A percentile compares a stretch with the other conserved stretches of the same genome.
phyloP scores from a whole-genome alignment of 2,888 invertebrate species.

The Gastracanthus pulcherrimus region DNA sequence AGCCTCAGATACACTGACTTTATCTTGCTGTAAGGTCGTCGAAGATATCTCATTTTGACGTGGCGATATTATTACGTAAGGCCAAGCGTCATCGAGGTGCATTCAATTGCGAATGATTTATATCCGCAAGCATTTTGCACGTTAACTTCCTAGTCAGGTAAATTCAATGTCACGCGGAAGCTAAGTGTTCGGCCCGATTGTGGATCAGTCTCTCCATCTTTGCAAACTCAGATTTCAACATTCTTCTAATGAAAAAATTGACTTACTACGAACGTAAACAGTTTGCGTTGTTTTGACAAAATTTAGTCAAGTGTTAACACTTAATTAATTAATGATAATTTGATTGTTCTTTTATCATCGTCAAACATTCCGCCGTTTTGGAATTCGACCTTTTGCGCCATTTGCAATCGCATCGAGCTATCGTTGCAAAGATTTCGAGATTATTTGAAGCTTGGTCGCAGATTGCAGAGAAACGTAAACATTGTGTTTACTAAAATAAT shows the following conservation, averaged over 20 bases:
- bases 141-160: slow-evolving; percentile 3
- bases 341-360: no score
- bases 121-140: slow-evolving; percentile 1
- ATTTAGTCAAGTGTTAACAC: background rate
- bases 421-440: background rate
- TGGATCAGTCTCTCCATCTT: background rate
- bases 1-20: slow-evolving; percentile 41
- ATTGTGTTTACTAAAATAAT: background rate
- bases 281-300: background rate
- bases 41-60: slow-evolving; percentile 51
- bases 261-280: background rate
- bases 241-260: background rate
- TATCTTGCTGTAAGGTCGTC: slow-evolving; percentile 13
- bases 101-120: slow-evolving; percentile 28
- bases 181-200: background rate
- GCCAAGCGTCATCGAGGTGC: slow-evolving; percentile 43
- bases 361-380: no score
- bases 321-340: background rate
- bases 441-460: background rate
- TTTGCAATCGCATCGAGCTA: background rate
- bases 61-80: slow-evolving; percentile 61
- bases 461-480: background rate
- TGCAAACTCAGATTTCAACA: background rate
- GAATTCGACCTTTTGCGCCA: no score
- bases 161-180: slow-evolving; percentile 3